These are phyloP conservation scores for Lepilemur ruficaudatus DNA, from an alignment of 2,797 vertebrate species.

Conservation along the genomic window DNA sequence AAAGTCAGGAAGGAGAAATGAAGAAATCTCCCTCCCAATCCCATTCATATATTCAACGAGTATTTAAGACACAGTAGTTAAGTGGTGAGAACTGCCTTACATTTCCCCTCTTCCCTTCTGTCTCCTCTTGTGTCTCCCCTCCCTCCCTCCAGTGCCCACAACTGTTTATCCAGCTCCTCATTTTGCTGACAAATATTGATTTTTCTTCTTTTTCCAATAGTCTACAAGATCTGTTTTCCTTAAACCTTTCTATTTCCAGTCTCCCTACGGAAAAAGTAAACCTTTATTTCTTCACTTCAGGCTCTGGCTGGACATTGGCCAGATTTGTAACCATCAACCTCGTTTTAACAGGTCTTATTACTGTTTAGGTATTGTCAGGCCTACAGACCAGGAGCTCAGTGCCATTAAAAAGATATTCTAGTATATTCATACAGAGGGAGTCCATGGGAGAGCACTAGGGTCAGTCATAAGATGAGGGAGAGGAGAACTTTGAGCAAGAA, in stretches of 20 bases:
- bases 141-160: not conserved
- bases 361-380: not conserved
- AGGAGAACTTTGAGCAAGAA: not conserved
- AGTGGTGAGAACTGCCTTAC: not conserved
- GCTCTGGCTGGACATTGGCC: not conserved
- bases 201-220: slow-evolving; percentile 9
- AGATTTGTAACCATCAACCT: not conserved
- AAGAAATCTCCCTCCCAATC: not conserved
- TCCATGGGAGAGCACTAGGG: not conserved
- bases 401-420: not conserved
- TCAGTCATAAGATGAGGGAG: not conserved
- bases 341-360: not conserved
- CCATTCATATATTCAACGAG: not conserved
- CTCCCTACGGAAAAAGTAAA: not conserved
- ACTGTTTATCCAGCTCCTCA: not conserved
- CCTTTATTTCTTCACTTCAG: not conserved
- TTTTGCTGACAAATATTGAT: not conserved
- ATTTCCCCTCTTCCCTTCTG: not conserved
- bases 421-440: not conserved
- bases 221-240: not conserved
- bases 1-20: not conserved
- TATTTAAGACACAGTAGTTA: not conserved
- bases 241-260: not conserved
- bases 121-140: not conserved
- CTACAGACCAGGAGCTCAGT: not conserved